Base-by-base conservation (phyloP, 2,888 invertebrate genomes). In the Ceriagrion tenellum region DNA sequence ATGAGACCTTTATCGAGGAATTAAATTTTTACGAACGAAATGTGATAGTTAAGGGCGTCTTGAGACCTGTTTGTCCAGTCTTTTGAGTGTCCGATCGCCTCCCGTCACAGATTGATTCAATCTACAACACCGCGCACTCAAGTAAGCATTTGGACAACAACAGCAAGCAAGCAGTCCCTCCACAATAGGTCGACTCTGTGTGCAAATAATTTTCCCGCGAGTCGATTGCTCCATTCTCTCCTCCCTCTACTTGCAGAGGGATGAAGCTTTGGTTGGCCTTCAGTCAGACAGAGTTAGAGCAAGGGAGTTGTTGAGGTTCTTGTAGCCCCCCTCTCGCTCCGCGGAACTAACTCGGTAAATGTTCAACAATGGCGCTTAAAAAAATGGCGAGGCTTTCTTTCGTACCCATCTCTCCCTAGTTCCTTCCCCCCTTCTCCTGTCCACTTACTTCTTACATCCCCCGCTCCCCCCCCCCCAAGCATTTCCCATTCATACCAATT, bases 161-260 rank as follows among this genome's bases (percentile, higher is more conserved):
- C 55, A 89, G n/a, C n/a, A 89, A 47, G 47, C 55, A 26, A n/a
- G 59, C 89, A 47, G 47, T 47, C 8, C 47, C 47, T 47, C 47
- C 47, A 89, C 89, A 89, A 89, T 26, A 55, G 89, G 20, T 0
- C 26, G 55, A 26, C n/a, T 20, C 59, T 47, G n/a, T 89, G 89
- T 55, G 89, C 89, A 89, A 89, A 89, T 89, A 55, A 89, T 89
- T 89, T 89, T 81, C 47, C 88, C 89, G 88, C 40, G n/a, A 89
- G 55, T 89, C 89, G 55, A 89, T 55, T 35, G 89, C 89, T 59
- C 89, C 47, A 89, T 89, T 89, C 55, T 55, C n/a, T 55, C n/a
- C n/a, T 81, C 81, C 81, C 30, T 35, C 81, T 16, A 18, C 81
- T 18, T n/a, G 81, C 16, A 69, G 81, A 81, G 16, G 81, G 59